These are phyloP conservation scores for Drosophila subobscura DNA, from an alignment of 1,140 invertebrate species.

Conservation along the genomic window DNA sequence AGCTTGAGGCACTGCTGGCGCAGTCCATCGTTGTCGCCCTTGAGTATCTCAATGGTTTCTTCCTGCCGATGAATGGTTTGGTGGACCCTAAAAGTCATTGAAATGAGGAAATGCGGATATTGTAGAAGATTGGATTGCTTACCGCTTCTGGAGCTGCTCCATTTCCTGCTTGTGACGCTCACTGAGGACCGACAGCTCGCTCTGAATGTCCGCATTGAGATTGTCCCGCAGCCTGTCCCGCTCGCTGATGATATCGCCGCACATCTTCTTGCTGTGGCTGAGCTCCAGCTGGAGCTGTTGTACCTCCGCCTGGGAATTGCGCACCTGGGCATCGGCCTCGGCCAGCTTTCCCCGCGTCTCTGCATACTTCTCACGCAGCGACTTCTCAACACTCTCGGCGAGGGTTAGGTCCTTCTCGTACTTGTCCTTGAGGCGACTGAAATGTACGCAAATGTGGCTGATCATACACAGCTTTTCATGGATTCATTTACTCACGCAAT, in stretches of 20 bases:
- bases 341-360: constrained; percentile 85
- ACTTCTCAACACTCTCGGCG: constrained; percentile 86
- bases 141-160: constrained; percentile 83
- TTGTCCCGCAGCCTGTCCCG: constrained; percentile 84
- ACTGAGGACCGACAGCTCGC: constrained; percentile 82
- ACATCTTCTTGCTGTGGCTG: constrained; percentile 85
- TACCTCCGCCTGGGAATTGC: constrained; percentile 84
- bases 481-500: constrained; percentile 77
- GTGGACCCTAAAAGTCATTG: constrained; percentile 86
- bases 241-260: constrained; percentile 84
- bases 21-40: constrained; percentile 87
- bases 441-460: neutral
- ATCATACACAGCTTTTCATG: too few species aligned
- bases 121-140: neutral
- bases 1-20: constrained; percentile 89
- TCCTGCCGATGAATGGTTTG: constrained; percentile 91
- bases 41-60: constrained; percentile 88
- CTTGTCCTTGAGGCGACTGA: constrained; percentile 89
- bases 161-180: constrained; percentile 84
- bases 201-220: constrained; percentile 85
- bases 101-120: constrained; percentile 2
- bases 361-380: constrained; percentile 83
- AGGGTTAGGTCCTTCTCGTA: constrained; percentile 88
- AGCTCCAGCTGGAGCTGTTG: constrained; percentile 85
- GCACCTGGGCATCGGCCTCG: constrained; percentile 85